Conservation (phyloP, 2,797 vertebrate genomes). For the Euthynnus affinis region DNA sequence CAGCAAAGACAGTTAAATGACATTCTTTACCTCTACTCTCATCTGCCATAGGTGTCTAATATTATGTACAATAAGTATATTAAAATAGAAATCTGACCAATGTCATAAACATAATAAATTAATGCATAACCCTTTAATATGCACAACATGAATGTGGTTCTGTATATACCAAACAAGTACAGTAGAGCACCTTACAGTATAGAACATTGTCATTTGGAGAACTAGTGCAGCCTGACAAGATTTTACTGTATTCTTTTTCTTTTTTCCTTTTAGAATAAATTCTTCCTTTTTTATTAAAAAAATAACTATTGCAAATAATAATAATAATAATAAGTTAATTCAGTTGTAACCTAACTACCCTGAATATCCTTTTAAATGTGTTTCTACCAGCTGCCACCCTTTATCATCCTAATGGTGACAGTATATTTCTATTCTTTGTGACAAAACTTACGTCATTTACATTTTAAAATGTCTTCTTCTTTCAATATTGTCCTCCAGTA, state of each 20-base stretch:
- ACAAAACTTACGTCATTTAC: neutral
- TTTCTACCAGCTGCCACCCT: neutral
- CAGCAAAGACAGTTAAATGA: slow-evolving; percentile 62
- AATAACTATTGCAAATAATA: too few relatives aligned
- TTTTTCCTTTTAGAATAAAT: neutral
- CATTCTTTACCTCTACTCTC: neutral
- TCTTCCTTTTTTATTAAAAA: neutral
- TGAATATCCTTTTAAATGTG: neutral
- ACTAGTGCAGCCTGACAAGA: neutral
- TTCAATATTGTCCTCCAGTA: slow-evolving; percentile 47
- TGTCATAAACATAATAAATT: too few relatives aligned
- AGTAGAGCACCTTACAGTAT: neutral
- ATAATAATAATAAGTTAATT: too few relatives aligned
- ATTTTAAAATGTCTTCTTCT: neutral
- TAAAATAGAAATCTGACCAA: neutral
- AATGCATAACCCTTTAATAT: too few relatives aligned
- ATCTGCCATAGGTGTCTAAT: neutral
- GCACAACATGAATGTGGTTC: neutral
- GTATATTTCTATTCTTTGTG: neutral
- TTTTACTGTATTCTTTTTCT: neutral
- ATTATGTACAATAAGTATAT: neutral
- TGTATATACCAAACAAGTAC: neutral
- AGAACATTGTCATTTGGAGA: too few relatives aligned
- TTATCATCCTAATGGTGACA: neutral
- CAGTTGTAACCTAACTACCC: neutral